A percentile compares a stretch with the other conserved stretches of the same genome.
Conservation (phyloP, 2,113 vertebrate species). For the Oreotragus oreotragus region DNA sequence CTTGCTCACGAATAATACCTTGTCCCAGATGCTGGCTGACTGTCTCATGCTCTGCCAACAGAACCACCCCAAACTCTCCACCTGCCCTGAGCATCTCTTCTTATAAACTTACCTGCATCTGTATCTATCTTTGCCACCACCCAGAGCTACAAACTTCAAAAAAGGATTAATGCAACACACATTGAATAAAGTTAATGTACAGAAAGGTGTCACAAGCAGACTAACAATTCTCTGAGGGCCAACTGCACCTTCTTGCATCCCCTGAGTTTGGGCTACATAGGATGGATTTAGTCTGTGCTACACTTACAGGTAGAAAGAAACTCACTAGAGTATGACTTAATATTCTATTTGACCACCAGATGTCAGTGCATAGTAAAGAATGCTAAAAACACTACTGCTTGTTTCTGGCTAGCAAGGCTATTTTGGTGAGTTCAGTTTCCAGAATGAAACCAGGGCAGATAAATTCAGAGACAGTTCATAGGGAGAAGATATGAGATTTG, state of each 20-base stretch:
- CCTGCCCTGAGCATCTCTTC: neutral
- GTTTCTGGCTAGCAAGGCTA: neutral
- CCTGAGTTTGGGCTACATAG: neutral
- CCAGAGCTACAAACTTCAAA: neutral
- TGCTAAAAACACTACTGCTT: neutral
- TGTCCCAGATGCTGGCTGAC: neutral
- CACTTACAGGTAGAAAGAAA: neutral
- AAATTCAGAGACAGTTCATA: neutral
- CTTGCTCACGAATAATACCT: neutral
- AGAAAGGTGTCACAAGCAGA: neutral
- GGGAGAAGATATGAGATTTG: neutral
- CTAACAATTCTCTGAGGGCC: neutral
- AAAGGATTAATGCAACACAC: neutral
- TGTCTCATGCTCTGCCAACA: too few relatives aligned
- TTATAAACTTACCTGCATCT: neutral
- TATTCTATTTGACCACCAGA: slow-evolving; percentile 61
- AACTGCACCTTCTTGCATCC: neutral
- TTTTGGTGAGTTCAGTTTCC: neutral
- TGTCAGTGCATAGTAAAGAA: slow-evolving; percentile 64
- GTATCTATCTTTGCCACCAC: neutral
- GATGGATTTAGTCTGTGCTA: too few relatives aligned
- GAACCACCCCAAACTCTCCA: neutral
- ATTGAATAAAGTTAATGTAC: neutral
- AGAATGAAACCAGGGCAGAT: neutral
- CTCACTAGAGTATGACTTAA: neutral